Conservation (phyloP, 2,797 vertebrate species). For the Acipenser ruthenus region DNA sequence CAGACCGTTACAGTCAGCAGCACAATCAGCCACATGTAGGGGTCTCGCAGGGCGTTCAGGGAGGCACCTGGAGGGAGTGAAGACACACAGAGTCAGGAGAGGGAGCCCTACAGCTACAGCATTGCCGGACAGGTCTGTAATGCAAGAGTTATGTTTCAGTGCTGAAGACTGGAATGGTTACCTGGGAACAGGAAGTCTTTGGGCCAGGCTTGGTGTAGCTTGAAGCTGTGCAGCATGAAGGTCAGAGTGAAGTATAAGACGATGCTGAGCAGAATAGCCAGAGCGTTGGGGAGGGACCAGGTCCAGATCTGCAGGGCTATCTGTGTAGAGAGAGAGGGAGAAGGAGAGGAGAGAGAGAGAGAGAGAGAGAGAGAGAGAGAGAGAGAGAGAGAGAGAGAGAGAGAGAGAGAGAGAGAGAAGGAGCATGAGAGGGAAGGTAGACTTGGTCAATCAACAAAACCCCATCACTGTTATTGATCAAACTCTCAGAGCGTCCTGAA, state of each 20-base stretch:
- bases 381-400: too few relatives aligned
- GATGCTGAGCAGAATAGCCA: slow-evolving; percentile 54
- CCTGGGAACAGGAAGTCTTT: slow-evolving; percentile 69
- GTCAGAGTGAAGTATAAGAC: slow-evolving; percentile 56
- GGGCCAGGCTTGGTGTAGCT: slow-evolving; percentile 51
- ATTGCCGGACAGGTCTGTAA: not conserved
- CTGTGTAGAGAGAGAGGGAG: slow-evolving; percentile 42
- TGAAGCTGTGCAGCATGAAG: slow-evolving; percentile 53
- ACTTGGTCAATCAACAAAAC: too few relatives aligned
- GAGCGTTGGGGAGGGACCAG: slow-evolving; percentile 68
- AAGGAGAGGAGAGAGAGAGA: slow-evolving; percentile 1
- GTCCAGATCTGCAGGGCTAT: slow-evolving; percentile 58
- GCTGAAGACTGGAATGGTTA: slow-evolving; percentile 32
- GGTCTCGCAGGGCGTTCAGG: slow-evolving; percentile 53
- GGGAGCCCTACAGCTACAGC: not conserved
- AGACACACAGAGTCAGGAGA: not conserved
- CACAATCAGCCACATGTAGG: slow-evolving; percentile 63
- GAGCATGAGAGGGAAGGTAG: too few relatives aligned
- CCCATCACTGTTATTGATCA: too few relatives aligned
- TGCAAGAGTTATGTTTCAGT: not conserved
- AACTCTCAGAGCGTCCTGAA: too few relatives aligned
- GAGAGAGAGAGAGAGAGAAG: too few relatives aligned
- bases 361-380: too few relatives aligned
- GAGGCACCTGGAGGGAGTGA: slow-evolving; percentile 50
- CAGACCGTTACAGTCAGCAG: slow-evolving; percentile 64